These are phyloP conservation scores for Calidris pygmaea DNA, from an alignment of 2,113 vertebrate genomes.

Conservation along the genomic window DNA sequence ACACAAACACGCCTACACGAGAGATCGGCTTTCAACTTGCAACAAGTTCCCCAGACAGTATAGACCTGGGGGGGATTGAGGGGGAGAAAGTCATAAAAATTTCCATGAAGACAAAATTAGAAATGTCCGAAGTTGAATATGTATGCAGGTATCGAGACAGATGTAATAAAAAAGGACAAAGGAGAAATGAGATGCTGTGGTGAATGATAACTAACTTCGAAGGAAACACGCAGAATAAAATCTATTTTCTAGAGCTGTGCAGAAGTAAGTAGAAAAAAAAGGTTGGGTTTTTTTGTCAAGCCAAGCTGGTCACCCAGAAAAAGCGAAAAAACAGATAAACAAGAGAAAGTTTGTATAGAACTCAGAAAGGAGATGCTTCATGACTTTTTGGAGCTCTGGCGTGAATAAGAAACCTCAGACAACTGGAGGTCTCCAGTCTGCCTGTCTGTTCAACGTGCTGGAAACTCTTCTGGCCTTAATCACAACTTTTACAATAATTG, in stretches of 20 bases:
- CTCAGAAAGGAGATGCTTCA: neutral
- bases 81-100: neutral
- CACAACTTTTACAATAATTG: neutral
- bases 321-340: neutral
- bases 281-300: neutral
- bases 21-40: neutral
- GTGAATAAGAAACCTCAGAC: neutral
- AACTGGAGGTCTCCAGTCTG: neutral
- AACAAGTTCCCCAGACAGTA: neutral
- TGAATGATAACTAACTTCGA: neutral
- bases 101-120: neutral
- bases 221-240: neutral
- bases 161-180: neutral
- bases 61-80: neutral
- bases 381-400: no score
- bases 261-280: neutral
- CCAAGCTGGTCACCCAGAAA: neutral
- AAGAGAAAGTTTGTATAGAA: no score
- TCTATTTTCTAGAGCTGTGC: neutral
- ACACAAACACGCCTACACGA: neutral
- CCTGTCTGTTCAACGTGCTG: fast-evolving
- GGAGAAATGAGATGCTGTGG: neutral
- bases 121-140: neutral
- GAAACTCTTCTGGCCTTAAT: neutral
- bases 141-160: neutral